Evolutionary conservation across 2,113 vertebrate genomes (phyloP).

Genomic region (Jacana jacana): DNA sequence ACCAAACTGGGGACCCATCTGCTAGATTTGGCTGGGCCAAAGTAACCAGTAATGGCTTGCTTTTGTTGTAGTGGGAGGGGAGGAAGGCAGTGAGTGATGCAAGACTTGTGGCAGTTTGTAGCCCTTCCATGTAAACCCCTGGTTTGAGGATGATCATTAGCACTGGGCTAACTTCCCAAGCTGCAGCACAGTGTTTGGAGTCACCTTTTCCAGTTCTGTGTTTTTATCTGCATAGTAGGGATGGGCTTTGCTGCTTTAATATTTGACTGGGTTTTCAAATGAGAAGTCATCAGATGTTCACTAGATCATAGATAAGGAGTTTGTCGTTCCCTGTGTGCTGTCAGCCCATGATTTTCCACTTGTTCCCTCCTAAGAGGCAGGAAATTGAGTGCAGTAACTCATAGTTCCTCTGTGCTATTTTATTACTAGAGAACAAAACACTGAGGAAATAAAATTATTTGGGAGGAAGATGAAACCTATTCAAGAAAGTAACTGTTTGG

Average conservation of each 20-base stretch:
- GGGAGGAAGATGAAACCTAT: neutral
- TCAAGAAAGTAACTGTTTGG: neutral
- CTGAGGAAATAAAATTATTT: neutral
- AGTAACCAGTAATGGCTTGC: neutral
- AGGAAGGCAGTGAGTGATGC: neutral
- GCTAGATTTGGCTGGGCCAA: neutral
- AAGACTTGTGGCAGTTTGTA: neutral
- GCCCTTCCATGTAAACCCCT: neutral
- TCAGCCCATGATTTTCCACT: neutral
- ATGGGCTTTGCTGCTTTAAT: neutral
- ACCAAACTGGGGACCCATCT: neutral
- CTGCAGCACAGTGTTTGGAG: accelerated
- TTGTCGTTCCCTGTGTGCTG: neutral
- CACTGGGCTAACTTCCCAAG: neutral
- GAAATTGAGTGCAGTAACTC: slow-evolving; percentile 9
- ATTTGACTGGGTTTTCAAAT: accelerated
- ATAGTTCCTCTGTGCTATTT: neutral
- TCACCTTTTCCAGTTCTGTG: neutral
- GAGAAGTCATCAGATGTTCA: neutral
- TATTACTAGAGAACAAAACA: neutral
- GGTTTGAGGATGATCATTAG: neutral
- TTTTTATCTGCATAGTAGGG: neutral
- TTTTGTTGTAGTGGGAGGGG: neutral
- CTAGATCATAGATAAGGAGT: neutral
- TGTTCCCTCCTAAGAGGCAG: neutral